These are phyloP conservation scores for Brachypteracias leptosomus DNA, from an alignment of 2,113 vertebrate species.

Conservation along the genomic window DNA sequence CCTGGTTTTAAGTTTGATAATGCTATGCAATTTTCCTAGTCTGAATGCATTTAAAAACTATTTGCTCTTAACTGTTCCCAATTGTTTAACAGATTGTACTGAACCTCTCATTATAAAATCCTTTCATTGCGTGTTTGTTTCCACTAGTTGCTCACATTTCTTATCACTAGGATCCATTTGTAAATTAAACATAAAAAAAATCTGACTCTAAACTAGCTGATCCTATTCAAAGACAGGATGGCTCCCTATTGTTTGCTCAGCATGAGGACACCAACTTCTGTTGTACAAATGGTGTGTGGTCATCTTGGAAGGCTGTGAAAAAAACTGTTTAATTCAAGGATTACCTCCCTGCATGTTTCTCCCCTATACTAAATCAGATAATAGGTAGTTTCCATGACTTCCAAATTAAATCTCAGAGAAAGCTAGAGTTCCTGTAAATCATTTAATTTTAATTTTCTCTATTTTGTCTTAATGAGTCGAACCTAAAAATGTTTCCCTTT, in stretches of 20 bases:
- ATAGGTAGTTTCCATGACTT: constrained; percentile 99
- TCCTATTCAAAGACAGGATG: constrained; percentile 98
- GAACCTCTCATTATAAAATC: constrained; percentile 88
- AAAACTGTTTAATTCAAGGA: constrained; percentile 99
- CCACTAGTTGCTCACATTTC: constrained; percentile 90
- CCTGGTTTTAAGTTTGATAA: constrained; percentile 63
- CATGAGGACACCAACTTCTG: constrained; percentile 95
- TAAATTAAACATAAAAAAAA: constrained; percentile 96
- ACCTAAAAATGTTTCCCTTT: constrained; percentile 56
- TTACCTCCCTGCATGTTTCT: constrained; percentile 98
- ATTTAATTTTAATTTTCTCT: constrained; percentile 50
- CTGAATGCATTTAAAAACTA: constrained; percentile 73
- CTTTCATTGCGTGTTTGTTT: constrained; percentile 87
- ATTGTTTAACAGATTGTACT: constrained; percentile 94
- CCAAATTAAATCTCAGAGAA: constrained; percentile 78
- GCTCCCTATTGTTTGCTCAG: constrained; percentile 98
- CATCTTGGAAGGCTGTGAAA: constrained; percentile 87
- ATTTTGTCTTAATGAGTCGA: constrained; percentile 41
- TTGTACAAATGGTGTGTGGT: constrained; percentile 93
- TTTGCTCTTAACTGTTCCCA: constrained; percentile 82
- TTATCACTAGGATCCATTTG: constrained; percentile 97
- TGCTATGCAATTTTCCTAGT: constrained; percentile 59
- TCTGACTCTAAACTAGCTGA: constrained; percentile 86
- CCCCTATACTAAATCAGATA: constrained; percentile 94
- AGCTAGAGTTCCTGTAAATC: constrained; percentile 54